These are phyloP conservation scores for Heliconius himera DNA, from an alignment of 1,140 invertebrate genomes.

Conservation along the genomic window DNA sequence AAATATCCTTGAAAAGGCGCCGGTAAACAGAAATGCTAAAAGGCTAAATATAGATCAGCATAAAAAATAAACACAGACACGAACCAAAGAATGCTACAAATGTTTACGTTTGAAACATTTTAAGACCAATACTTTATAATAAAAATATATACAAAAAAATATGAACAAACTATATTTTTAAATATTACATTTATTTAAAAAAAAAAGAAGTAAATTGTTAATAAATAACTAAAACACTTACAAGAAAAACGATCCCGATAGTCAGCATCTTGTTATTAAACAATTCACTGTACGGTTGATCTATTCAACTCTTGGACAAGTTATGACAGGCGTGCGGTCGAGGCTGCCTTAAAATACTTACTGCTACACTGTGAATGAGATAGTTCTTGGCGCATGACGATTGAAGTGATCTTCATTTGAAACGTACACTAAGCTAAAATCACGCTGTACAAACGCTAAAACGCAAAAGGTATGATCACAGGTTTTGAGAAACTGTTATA, in stretches of 20 bases:
- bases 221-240: background rate
- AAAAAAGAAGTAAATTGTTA: too few species aligned
- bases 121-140: background rate
- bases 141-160: background rate
- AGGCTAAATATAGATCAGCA: background rate
- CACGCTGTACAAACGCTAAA: background rate
- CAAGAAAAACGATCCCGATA: conserved; percentile 16
- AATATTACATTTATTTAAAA: background rate
- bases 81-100: background rate
- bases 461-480: too few species aligned
- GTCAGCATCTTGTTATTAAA: background rate
- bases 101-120: background rate
- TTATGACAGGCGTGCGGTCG: conserved; percentile 16
- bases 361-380: conserved; percentile 16
- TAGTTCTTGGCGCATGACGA: conserved; percentile 15
- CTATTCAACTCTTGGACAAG: background rate
- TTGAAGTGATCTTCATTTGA: background rate
- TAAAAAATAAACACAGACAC: background rate
- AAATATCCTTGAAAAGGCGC: background rate
- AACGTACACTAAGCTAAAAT: background rate
- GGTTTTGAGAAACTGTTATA: too few species aligned
- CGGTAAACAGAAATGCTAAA: background rate
- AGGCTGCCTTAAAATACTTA: background rate
- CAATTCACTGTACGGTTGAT: conserved; percentile 14
- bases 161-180: background rate